A percentile compares a stretch with the other conserved stretches of the same genome.
phyloP scores from a whole-genome alignment of 1,140 invertebrate genomes.

The Papilio polyxenes region DNA sequence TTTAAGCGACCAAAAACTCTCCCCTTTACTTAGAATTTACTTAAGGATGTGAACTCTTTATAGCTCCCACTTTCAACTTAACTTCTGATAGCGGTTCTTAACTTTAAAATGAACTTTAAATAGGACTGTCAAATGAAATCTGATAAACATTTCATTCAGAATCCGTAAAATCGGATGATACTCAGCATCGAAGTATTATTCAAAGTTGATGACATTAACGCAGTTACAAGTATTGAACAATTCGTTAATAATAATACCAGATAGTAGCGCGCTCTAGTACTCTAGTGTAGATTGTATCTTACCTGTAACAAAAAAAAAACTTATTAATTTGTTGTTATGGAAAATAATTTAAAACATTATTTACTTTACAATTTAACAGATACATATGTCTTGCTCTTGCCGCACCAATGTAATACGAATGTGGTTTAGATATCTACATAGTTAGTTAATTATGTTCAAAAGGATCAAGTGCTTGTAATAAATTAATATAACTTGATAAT shows the following conservation, averaged over 20 bases:
- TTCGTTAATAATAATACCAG: not conserved
- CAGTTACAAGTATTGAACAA: not conserved
- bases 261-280: not conserved
- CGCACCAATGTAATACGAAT: not conserved
- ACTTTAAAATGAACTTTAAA: slow-evolving; percentile 2
- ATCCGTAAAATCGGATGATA: not conserved
- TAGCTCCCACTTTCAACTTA: slow-evolving; percentile 1
- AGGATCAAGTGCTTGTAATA: not conserved
- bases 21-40: not conserved
- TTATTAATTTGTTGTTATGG: not conserved
- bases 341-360: not conserved
- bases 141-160: slow-evolving; percentile 1
- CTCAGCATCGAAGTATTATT: not conserved
- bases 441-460: not conserved
- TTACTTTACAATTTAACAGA: not conserved
- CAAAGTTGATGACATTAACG: not conserved
- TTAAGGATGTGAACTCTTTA: not conserved
- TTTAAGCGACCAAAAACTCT: not conserved
- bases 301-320: not conserved
- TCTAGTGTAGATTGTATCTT: not conserved
- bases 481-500: not conserved
- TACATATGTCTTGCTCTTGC: no score
- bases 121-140: slow-evolving; percentile 11
- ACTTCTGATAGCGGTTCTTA: not conserved
- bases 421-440: not conserved